Evolutionary conservation across 1,140 invertebrate genomes (phyloP), one percentile per base, ranked within the genome.

Genomic region (Rhagoletis zephyria): DNA sequence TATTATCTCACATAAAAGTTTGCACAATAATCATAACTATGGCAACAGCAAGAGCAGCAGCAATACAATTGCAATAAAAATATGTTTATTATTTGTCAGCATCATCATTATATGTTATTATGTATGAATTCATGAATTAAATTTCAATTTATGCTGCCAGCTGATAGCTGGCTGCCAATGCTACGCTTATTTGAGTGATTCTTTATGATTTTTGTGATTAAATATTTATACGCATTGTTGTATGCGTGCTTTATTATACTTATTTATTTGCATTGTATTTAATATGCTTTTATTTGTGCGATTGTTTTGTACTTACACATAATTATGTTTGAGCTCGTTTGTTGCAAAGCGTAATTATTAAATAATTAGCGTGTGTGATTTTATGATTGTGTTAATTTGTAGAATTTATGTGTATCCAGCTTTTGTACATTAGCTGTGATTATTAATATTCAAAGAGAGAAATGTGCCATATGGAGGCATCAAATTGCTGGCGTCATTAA

Each of bases 61-160:
- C 40, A 45, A 45, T 74, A 42, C 64, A 45, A 74, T 74, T 74
- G 40, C 67, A 74, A 74, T 74, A 40, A 30, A 1, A 45, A 74
- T 9, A n/a, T 74, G 40, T 74, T 74, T 74, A 74, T 48, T 74
- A 16, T 74, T 42, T 74, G 42, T 74, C 67, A 74, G 42, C 67
- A 74, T 14, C 67, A 74, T 45, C 67, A 16, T 74, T 42, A 48
- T 30, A 1, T 30, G 30, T 74, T 16, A 74, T 74, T 74, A 48
- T 74, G 40, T 74, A 74, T 74, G 40, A 45, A 74, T 74, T 74
- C 45, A 74, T 48, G 67, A 74, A 74, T 74, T 74, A 74, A 45
- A 42, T 74, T 74, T 74, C 67, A 74, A 74, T 74, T 74, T 74
- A 74, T 40, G 67, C 67, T 10, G 42, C 12, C 10, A 42, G 67